Conservation (phyloP, 2,797 vertebrate species). For the Sebastes flavidus region DNA sequence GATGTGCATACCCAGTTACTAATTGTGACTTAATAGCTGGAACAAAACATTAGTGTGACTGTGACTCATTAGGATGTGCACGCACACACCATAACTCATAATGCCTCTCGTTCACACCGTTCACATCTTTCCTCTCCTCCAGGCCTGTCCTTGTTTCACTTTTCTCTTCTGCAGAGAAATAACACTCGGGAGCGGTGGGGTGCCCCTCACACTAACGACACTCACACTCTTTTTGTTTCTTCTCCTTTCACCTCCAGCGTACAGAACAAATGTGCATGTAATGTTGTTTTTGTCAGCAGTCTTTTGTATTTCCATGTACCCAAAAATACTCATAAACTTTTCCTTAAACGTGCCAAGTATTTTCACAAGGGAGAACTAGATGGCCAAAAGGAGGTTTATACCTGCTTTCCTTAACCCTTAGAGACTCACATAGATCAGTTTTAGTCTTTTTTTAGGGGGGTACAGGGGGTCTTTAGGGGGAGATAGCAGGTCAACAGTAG, state of each 20-base stretch:
- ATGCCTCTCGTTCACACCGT: neutral
- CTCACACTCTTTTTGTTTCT: neutral
- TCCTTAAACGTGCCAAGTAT: neutral
- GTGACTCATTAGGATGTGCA: slow-evolving; percentile 11
- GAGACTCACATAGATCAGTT: no score
- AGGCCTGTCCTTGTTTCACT: slow-evolving; percentile 20
- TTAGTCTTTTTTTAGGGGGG: no score
- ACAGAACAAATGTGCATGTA: neutral
- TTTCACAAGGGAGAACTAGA: neutral
- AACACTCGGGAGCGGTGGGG: slow-evolving; percentile 15
- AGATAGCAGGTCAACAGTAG: no score
- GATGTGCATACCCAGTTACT: slow-evolving; percentile 25
- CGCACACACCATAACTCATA: neutral
- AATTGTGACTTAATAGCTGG: slow-evolving; percentile 29
- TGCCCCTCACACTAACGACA: neutral
- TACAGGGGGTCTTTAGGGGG: no score
- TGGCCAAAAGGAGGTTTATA: no score
- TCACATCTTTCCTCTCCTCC: neutral
- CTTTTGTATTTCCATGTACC: neutral
- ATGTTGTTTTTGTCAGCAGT: neutral
- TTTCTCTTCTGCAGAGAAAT: slow-evolving; percentile 12
- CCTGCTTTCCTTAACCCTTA: no score
- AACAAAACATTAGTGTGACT: slow-evolving; percentile 27
- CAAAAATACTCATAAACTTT: neutral
- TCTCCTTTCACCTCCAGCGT: neutral